Conservation (phyloP, 2,113 vertebrate species). For the Corythoichthys intestinalis region DNA sequence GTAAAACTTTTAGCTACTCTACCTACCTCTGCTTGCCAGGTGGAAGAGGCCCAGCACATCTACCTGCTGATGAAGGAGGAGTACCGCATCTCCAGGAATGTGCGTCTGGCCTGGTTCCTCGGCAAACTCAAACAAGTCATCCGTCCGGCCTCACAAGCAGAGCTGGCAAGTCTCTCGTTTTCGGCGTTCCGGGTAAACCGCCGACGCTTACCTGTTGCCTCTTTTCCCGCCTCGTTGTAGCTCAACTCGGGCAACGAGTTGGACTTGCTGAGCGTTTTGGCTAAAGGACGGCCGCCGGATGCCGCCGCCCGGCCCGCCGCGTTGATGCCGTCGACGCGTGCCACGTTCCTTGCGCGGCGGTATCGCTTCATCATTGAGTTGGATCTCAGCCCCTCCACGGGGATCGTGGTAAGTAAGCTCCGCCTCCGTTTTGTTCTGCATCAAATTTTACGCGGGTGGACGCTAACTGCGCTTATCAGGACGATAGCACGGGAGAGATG, state of each 20-base stretch:
- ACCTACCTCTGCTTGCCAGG: slow-evolving; percentile 57
- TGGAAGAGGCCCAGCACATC: slow-evolving; percentile 95
- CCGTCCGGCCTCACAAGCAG: slow-evolving; percentile 76
- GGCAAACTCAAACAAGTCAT: slow-evolving; percentile 87
- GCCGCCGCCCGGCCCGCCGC: slow-evolving; percentile 74
- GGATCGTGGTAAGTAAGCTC: slow-evolving; percentile 85
- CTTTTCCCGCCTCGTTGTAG: slow-evolving; percentile 50
- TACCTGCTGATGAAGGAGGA: slow-evolving; percentile 95
- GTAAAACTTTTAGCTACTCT: no score
- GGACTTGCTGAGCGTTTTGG: slow-evolving; percentile 86
- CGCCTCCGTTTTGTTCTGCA: neutral
- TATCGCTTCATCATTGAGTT: slow-evolving; percentile 97
- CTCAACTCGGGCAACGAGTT: slow-evolving; percentile 83
- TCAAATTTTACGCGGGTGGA: no score
- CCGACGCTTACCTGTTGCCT: neutral
- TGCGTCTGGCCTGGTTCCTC: slow-evolving; percentile 95
- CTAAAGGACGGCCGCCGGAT: slow-evolving; percentile 89
- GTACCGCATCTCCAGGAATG: slow-evolving; percentile 93
- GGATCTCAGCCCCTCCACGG: slow-evolving; percentile 95
- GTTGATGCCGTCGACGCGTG: slow-evolving; percentile 85
- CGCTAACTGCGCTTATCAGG: slow-evolving; percentile 65
- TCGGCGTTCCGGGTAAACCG: no score
- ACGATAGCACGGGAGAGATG: slow-evolving; percentile 94
- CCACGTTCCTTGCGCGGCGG: slow-evolving; percentile 90
- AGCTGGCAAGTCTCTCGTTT: slow-evolving; percentile 77